Conservation (phyloP, 2,113 vertebrate genomes). For the Nettapus auritus region DNA sequence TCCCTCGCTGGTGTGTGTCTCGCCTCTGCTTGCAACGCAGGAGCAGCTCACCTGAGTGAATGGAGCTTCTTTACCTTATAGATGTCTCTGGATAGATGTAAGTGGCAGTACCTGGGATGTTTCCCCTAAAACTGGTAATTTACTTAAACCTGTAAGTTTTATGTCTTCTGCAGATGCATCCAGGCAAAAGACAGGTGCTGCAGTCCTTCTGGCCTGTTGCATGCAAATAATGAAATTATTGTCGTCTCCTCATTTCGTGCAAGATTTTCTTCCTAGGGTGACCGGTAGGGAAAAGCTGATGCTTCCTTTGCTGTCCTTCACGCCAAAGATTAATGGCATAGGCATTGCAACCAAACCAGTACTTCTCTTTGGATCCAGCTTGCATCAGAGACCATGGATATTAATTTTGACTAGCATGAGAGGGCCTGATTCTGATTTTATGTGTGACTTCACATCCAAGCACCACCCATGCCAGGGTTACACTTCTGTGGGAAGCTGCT, state of each 20-base stretch:
- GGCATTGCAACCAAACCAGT: neutral
- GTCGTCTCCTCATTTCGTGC: neutral
- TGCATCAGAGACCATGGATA: neutral
- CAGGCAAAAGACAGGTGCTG: neutral
- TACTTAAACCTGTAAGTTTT: neutral
- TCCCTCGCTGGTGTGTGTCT: neutral
- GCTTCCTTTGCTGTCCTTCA: neutral
- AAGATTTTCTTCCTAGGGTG: neutral
- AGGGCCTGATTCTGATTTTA: neutral
- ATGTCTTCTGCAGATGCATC: neutral
- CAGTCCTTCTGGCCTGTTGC: neutral
- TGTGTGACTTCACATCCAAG: fast-evolving
- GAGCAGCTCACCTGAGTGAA: neutral
- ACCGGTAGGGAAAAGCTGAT: neutral
- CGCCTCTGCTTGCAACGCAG: neutral
- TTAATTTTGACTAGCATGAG: neutral
- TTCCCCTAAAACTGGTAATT: neutral
- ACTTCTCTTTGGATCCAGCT: fast-evolving
- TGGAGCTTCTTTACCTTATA: neutral
- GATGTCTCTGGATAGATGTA: neutral
- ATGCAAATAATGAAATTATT: neutral
- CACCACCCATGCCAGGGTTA: neutral
- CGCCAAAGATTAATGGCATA: neutral
- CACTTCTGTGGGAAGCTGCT: neutral
- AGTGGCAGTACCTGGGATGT: neutral